Evolutionary conservation across 2,113 vertebrate genomes (phyloP), one percentile per base, ranked within the genome.

Genomic region (Edolisoma coerulescens): DNA sequence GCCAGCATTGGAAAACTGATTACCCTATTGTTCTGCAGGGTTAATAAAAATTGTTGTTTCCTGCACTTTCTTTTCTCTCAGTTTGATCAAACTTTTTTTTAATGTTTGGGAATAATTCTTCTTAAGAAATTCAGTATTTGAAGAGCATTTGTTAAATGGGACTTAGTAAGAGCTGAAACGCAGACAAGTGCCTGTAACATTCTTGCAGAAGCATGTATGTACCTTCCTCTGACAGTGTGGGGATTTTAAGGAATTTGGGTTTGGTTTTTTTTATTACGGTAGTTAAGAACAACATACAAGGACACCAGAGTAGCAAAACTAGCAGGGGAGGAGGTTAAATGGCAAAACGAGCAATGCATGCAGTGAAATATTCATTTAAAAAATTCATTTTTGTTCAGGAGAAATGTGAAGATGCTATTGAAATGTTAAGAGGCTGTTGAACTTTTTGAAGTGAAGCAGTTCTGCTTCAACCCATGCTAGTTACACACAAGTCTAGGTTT

Each of bases 381-480:
- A 80, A 53, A 20, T 3, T 3, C 9, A 2, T 19, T 79, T 92
- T 68, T 84, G 4, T 70, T 91, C 12, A 24, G n/a, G 59, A 69
- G 68, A 77, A 69, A 28, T 12, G 13, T 50, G 52, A 74, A 59
- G 56, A 47, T 45, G 35, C 32, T 63, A 3, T 57, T 84, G 50
- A 94, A 91, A 63, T 33, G 23, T 67, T 63, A 84, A 82, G 93
- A 71, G 56, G 10, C 47, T 41, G 30, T 75, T 64, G 91, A 91
- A 76, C 33, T 28, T 85, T 32, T 49, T 52, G 45, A 63, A 79
- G 71, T 52, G 49, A 32, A 80, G 14, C 1, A 0, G 35, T 86
- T 93, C 54, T 87, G 12, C 21, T 89, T 86, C 73, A 74, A 22
- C 54, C 45, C 2, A 0, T 77, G 35, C 64, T 57, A 53, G 53